These are phyloP conservation scores for Epizoanthus scotinus DNA, from an alignment of 92 coral and sea anemone genomes.

Conservation along the genomic window DNA sequence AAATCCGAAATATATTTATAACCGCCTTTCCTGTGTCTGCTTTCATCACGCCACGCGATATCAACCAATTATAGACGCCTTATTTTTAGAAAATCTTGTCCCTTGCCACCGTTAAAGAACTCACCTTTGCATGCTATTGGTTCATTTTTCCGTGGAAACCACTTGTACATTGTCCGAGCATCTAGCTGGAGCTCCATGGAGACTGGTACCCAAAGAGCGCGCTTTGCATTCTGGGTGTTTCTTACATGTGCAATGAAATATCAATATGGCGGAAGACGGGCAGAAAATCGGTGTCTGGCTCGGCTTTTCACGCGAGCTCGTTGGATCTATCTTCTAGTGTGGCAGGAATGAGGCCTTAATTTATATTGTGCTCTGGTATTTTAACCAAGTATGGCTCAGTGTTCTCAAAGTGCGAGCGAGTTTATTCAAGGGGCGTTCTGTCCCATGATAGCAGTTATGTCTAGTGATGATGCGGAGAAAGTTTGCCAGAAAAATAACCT, in stretches of 20 bases:
- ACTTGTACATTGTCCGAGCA: not conserved
- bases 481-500: conserved; percentile 88
- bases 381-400: conserved; percentile 79
- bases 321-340: not conserved
- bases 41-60: too few species aligned
- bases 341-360: conserved; percentile 23
- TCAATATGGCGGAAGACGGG: conserved; percentile 80
- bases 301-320: conserved; percentile 17
- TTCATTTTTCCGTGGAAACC: too few species aligned
- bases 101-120: too few species aligned
- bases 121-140: too few species aligned
- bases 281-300: conserved; percentile 35
- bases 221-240: conserved; percentile 33
- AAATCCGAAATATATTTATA: too few species aligned
- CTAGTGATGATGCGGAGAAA: conserved; percentile 95
- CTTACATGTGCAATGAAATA: conserved; percentile 58
- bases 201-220: conserved; percentile 28
- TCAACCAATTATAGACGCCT: too few species aligned
- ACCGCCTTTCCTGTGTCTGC: too few species aligned
- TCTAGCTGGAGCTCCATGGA: not conserved
- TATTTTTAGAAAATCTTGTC: too few species aligned
- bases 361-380: not conserved
- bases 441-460: conserved; percentile 94
- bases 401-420: conserved; percentile 92
- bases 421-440: conserved; percentile 94